A percentile compares a stretch with the other conserved stretches of the same genome.
Conservation (phyloP, 2,888 invertebrate genomes). For the Ichneumoninae sp. region DNA sequence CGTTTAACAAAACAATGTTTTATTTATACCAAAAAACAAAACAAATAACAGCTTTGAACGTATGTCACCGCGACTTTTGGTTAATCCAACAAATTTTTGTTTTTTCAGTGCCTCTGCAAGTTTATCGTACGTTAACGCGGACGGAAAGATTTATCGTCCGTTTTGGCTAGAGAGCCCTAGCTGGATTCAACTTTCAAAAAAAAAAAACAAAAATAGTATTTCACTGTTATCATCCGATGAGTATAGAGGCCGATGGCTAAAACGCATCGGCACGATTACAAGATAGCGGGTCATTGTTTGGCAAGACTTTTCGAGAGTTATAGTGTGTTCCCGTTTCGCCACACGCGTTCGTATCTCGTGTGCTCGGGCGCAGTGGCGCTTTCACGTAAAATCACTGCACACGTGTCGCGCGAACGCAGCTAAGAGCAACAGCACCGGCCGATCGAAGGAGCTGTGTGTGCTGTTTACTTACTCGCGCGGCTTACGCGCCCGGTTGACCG, state of each 20-base stretch:
- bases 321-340: slow-evolving; percentile 60
- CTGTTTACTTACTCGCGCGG: background rate
- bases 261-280: slow-evolving; percentile 50
- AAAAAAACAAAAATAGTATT: too few species aligned
- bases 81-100: too few species aligned
- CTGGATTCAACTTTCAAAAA: too few species aligned
- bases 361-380: slow-evolving; percentile 56
- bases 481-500: slow-evolving; percentile 7
- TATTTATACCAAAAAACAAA: too few species aligned
- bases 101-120: too few species aligned
- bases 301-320: slow-evolving; percentile 43
- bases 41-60: too few species aligned
- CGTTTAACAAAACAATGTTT: too few species aligned
- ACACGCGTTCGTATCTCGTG: slow-evolving; percentile 56
- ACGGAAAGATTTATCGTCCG: too few species aligned
- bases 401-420: slow-evolving; percentile 57
- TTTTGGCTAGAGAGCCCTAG: too few species aligned
- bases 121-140: too few species aligned
- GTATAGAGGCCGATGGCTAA: background rate
- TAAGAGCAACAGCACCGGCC: slow-evolving; percentile 20
- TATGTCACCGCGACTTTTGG: too few species aligned
- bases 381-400: slow-evolving; percentile 66
- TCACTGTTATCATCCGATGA: background rate
- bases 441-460: background rate
- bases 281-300: slow-evolving; percentile 62